Evolutionary conservation across 2,888 invertebrate species (phyloP).

Genomic region (Phengaris alcon): DNA sequence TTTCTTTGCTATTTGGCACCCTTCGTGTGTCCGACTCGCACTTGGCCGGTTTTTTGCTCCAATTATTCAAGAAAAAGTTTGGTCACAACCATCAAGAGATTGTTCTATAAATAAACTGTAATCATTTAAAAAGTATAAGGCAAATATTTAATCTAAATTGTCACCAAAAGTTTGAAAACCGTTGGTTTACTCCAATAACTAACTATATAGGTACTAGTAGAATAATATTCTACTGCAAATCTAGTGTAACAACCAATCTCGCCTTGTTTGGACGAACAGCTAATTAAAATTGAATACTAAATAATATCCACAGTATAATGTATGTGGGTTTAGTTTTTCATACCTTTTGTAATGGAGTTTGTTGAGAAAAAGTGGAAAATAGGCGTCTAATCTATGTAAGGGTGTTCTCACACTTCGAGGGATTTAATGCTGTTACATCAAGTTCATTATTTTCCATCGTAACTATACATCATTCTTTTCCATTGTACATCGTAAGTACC

Average conservation of each 20-base stretch:
- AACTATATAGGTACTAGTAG: background rate
- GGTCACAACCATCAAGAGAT: no score
- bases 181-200: background rate
- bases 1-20: no score
- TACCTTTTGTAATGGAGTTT: conserved; percentile 34
- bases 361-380: conserved; percentile 37
- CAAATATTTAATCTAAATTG: background rate
- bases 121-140: background rate
- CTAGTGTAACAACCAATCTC: conserved; percentile 39
- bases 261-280: conserved; percentile 39
- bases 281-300: conserved; percentile 44
- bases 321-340: conserved; percentile 37
- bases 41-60: no score
- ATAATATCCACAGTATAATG: conserved; percentile 38
- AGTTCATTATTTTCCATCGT: background rate
- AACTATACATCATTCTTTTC: no score
- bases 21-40: no score
- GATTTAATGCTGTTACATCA: background rate
- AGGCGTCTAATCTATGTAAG: conserved; percentile 36
- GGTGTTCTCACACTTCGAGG: conserved; percentile 30
- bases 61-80: no score
- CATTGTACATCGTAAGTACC: no score
- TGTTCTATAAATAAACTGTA: no score
- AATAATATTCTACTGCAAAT: conserved; percentile 21
- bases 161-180: background rate